phyloP scores from a whole-genome alignment of 2,113 vertebrate genomes.

The Tupaia chinensis region DNA sequence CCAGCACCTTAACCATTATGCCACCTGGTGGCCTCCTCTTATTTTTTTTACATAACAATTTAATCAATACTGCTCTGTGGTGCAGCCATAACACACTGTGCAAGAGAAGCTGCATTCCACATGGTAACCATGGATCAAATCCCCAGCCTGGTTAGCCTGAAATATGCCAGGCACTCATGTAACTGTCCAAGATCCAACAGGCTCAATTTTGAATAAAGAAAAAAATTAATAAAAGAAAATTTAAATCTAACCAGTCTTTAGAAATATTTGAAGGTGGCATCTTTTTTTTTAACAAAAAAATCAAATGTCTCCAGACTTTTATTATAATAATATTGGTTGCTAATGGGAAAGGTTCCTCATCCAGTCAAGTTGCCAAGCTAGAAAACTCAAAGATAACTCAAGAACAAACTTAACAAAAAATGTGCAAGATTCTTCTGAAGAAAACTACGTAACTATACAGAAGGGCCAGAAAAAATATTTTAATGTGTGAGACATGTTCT shows the following conservation, averaged over 20 bases:
- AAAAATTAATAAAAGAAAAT: neutral
- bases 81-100: no score
- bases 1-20: no score
- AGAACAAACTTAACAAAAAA: neutral
- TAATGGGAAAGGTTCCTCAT: neutral
- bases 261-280: neutral
- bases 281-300: neutral
- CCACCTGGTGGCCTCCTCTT: no score
- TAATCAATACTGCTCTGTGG: no score
- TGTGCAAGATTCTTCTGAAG: neutral
- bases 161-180: no score
- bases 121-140: no score
- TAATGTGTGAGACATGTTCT: neutral
- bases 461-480: neutral
- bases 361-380: neutral
- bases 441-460: neutral
- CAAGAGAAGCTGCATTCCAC: no score
- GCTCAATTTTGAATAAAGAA: no score
- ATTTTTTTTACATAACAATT: no score
- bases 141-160: no score
- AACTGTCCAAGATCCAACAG: no score
- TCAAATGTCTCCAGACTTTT: neutral
- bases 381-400: neutral
- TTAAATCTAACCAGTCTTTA: neutral
- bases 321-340: neutral